Evolutionary conservation across 2,888 invertebrate genomes (phyloP), one percentile per base, ranked within the genome.

Genomic region (Brachypterus glaber): DNA sequence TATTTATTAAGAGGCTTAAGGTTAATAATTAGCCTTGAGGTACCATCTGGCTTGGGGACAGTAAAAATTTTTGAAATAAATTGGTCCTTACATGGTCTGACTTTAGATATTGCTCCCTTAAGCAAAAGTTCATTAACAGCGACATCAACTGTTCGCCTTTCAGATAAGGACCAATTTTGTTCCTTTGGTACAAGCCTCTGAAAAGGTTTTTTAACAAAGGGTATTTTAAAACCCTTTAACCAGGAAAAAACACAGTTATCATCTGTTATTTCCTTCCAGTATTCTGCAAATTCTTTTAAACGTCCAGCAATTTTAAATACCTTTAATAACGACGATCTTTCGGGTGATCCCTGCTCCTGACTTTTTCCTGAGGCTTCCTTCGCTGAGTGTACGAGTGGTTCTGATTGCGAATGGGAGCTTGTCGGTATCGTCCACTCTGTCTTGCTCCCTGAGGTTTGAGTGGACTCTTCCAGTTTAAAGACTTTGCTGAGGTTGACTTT

Each of bases 31-130:
- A 40, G 33, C 16, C 41, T 38, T 18, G 16, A 17, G n/a, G 24
- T 15, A 11, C 40, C 36, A 33, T 40, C 36, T 15, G 36, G 29
- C 30, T 40, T 40, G 16, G 36, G 9, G 9, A 36, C 35, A n/a
- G 35, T 12, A 27, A 40, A 40, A 12, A 24, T n/a, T 24, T n/a
- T 24, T 24, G 24, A 24, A 24, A 24, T 24, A n/a, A 24, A 24
- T 24, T 24, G 24, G 24, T 24, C 24, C n/a, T 24, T n/a, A n/a
- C 24, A 24, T 8, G 24, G 24, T 24, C 8, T 24, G 24, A 7
- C 7, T 7, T 7, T n/a, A n/a, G 8, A 8, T 8, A 24, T 24
- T 24, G 24, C 24, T n/a, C 24, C 24, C 8, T 7, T 8, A 8
- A 8, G 24, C n/a, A 24, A 8, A 8, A 24, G n/a, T 7, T 7